Conservation (phyloP, 2,797 vertebrate genomes). For the Spea hammondii region DNA sequence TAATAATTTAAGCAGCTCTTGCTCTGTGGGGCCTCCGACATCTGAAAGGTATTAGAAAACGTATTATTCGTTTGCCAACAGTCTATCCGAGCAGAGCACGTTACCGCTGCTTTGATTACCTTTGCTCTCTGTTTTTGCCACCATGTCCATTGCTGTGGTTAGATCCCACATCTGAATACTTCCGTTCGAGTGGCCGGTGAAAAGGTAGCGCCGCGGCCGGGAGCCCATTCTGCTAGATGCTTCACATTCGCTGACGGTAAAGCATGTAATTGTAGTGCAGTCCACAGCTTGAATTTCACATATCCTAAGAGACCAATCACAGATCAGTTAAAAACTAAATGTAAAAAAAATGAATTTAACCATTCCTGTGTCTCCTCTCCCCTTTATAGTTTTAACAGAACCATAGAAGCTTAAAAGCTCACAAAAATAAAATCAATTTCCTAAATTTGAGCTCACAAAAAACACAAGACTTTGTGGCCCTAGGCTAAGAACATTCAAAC, state of each 20-base stretch:
- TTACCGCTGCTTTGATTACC: slow-evolving; percentile 54
- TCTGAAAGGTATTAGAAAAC: slow-evolving; percentile 67
- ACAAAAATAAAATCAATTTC: too few relatives aligned
- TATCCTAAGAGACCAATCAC: slow-evolving; percentile 70
- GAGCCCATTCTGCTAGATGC: slow-evolving; percentile 97
- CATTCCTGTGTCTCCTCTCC: too few relatives aligned
- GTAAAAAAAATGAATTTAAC: background rate
- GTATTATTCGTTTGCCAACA: background rate
- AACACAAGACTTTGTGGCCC: too few relatives aligned
- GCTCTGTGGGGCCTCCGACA: slow-evolving; percentile 88
- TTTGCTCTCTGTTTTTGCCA: slow-evolving; percentile 85
- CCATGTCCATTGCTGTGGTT: slow-evolving; percentile 95
- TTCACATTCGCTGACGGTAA: slow-evolving; percentile 94
- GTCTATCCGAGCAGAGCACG: background rate
- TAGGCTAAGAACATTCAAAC: too few relatives aligned
- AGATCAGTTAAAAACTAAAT: background rate
- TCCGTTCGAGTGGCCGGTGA: slow-evolving; percentile 93
- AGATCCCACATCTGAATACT: slow-evolving; percentile 99
- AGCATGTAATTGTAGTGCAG: slow-evolving; percentile 88
- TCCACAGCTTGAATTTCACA: slow-evolving; percentile 97
- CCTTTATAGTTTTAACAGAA: too few relatives aligned
- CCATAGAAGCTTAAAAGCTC: too few relatives aligned
- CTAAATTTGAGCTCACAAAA: too few relatives aligned
- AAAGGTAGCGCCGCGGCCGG: slow-evolving; percentile 88
- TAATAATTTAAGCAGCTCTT: slow-evolving; percentile 89